phyloP scores from a whole-genome alignment of 2,113 vertebrate genomes.

The Donacobius atricapilla region DNA sequence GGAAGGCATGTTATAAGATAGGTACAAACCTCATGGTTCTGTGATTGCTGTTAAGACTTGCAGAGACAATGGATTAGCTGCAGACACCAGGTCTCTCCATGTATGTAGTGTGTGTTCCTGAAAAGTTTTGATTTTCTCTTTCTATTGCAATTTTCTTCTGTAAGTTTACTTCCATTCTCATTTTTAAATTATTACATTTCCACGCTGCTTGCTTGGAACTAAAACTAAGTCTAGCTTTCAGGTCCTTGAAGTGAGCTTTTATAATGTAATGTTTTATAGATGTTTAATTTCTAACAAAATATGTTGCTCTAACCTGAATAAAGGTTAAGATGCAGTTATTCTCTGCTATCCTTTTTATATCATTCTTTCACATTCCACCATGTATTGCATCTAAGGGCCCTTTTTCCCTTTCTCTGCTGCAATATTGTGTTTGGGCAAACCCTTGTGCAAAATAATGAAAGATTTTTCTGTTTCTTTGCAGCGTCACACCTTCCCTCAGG shows the following conservation, averaged over 20 bases:
- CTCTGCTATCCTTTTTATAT: background rate
- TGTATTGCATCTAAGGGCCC: background rate
- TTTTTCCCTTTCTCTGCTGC: background rate
- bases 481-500: slow-evolving; percentile 54
- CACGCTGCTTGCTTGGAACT: background rate
- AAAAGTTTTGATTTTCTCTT: background rate
- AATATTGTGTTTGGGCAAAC: background rate
- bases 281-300: background rate
- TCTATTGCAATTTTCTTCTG: background rate
- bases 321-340: background rate
- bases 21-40: background rate
- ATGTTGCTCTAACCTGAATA: background rate
- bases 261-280: background rate
- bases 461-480: slow-evolving; percentile 19
- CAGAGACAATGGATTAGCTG: background rate
- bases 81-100: background rate
- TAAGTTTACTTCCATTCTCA: background rate
- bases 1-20: background rate
- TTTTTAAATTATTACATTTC: background rate
- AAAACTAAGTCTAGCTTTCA: background rate
- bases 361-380: background rate
- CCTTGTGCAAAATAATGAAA: background rate
- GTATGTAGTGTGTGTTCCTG: background rate
- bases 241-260: background rate
- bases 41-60: background rate